Percentiles rank a stretch among this genome's conserved stretches.
phyloP scores from a whole-genome alignment of 2,113 vertebrate genomes.

The Agapornis roseicollis region DNA sequence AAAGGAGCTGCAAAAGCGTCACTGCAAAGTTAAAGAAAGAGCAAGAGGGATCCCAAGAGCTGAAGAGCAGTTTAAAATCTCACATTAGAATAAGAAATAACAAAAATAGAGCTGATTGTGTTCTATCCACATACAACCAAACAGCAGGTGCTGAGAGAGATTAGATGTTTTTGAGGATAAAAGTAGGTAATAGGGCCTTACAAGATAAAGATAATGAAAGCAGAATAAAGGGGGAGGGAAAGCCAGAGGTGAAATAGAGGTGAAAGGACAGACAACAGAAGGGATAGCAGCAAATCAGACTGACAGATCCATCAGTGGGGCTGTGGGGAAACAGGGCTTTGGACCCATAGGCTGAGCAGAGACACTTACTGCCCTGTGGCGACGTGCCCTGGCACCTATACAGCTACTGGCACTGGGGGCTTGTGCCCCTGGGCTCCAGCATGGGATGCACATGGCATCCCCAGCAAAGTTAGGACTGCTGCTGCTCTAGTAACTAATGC shows the following conservation, averaged over 20 bases:
- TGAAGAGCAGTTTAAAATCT: neutral
- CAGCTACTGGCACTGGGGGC: fast-evolving
- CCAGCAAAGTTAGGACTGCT: neutral
- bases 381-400: neutral
- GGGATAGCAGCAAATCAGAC: neutral
- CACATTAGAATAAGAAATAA: neutral
- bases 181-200: neutral
- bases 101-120: neutral
- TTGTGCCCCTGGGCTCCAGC: neutral
- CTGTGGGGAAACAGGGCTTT: neutral
- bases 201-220: conserved; percentile 9
- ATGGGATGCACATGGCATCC: neutral
- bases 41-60: neutral
- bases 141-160: conserved; percentile 36
- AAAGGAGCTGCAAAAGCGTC: neutral
- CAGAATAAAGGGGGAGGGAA: neutral
- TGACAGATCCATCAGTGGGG: neutral
- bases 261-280: neutral
- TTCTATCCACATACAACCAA: neutral
- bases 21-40: neutral
- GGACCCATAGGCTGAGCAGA: neutral
- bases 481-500: neutral
- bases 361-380: neutral
- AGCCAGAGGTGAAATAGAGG: neutral
- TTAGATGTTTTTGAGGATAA: conserved; percentile 29